Evolutionary conservation across 2,888 invertebrate species (phyloP), one percentile per base, ranked within the genome.

Genomic region (Elaeidobius kamerunicus): DNA sequence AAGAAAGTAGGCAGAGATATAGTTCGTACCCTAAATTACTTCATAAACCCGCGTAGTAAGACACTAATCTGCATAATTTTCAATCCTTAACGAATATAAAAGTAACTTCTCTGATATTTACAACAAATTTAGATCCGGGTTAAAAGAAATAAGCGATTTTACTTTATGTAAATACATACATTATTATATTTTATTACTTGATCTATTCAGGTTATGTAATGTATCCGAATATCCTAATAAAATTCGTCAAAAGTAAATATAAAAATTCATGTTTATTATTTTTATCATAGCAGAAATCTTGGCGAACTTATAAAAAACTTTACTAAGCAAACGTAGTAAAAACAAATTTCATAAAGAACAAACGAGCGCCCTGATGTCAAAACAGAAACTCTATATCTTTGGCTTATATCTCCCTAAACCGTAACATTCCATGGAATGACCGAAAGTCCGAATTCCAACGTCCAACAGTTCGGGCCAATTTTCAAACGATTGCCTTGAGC

Each of bases 401-500:
- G 32, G 40, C 20, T 27, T 32, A 32, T 14, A 40, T 42, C 42
- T 50, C 36, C 38, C 16, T 15, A 38, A 48, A 48, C 41, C 39
- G 41, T 42, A 50, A 50, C 49, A 36, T 50, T 50, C 36, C 45
- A 18, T 27, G 23, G 23, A 50, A 50, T 50, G 36, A 35, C 49
- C 49, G 43, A 50, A 43, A 23, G 45, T 35, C 45, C 23, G 36
- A 45, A 45, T 50, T 50, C 38, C 42, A 27, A 19, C 49, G 49
- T 36, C 42, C 43, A 36, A 35, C 28, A 27, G 42, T 43, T 27
- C 42, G 36, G 38, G 43, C 42, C 36, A 35, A 50, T 50, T 50
- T 50, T 50, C 42, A 19, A 50, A 50, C 49, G 49, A 50, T 42
- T 50, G 42, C 42, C 49, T 50, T 50, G 49, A 50, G 42, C 49